Evolutionary conservation across 2,797 vertebrate genomes (phyloP).

Genomic region (Mus spretus): DNA sequence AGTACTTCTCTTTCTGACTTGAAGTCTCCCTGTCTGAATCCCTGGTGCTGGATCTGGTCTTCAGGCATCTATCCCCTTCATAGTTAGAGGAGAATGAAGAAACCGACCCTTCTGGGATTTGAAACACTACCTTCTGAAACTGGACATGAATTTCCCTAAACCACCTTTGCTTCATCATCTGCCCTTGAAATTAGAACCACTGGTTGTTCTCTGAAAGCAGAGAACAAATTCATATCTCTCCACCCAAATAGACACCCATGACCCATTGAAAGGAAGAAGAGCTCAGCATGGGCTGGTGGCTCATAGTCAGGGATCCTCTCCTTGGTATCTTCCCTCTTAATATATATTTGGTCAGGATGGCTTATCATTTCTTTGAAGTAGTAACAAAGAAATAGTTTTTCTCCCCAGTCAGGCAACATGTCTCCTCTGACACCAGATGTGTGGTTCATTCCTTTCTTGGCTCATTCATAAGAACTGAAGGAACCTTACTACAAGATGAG

Average conservation of each 20-base stretch:
- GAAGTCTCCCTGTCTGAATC: not conserved
- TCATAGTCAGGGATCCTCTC: not conserved
- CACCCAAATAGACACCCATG: not conserved
- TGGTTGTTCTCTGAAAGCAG: not conserved
- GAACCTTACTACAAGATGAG: not conserved
- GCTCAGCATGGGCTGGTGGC: not conserved
- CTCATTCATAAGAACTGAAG: not conserved
- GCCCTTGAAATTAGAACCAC: not conserved
- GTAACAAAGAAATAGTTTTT: conserved; percentile 40
- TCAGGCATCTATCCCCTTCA: not conserved
- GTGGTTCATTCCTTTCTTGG: not conserved
- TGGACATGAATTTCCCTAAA: not conserved
- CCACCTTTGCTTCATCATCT: not conserved
- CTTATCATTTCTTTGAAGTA: not conserved
- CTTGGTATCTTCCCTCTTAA: not conserved
- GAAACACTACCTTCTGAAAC: not conserved
- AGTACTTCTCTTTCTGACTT: conserved; percentile 18
- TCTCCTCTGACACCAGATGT: not conserved
- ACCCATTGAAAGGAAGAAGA: not conserved
- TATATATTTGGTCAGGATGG: conserved; percentile 10
- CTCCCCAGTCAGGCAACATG: not conserved
- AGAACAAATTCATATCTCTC: not conserved
- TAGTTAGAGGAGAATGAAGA: not conserved
- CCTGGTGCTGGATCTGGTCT: not conserved
- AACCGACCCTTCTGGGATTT: not conserved